phyloP scores from a whole-genome alignment of 1,140 invertebrate species.

The Mizuhopecten yessoensis region DNA sequence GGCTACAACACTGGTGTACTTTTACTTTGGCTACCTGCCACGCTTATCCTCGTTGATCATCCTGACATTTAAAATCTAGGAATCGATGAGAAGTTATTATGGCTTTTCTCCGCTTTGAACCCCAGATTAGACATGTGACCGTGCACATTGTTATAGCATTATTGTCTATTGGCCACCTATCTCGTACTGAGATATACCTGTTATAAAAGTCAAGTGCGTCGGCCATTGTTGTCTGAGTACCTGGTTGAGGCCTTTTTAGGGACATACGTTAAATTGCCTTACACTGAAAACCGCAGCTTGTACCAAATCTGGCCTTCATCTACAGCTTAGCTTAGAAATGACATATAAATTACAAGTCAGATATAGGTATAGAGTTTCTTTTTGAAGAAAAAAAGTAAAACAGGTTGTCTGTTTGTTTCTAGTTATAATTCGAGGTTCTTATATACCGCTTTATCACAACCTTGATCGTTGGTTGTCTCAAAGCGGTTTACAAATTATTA shows the following conservation, averaged over 20 bases:
- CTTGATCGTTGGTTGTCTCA: too few relatives aligned
- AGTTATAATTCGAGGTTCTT: too few relatives aligned
- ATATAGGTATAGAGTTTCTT: background rate
- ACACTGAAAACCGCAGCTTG: background rate
- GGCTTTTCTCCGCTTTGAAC: background rate
- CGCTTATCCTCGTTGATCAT: background rate
- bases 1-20: background rate
- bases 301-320: background rate
- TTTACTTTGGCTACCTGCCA: background rate
- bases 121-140: conserved; percentile 14
- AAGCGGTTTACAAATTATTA: too few relatives aligned
- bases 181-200: background rate
- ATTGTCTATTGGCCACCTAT: background rate
- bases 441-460: too few relatives aligned
- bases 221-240: background rate
- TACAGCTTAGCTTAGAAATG: background rate
- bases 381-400: too few relatives aligned
- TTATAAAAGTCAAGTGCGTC: background rate
- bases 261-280: background rate
- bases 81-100: background rate
- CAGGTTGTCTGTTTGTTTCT: too few relatives aligned
- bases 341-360: background rate
- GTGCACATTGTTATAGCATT: conserved; percentile 17
- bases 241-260: background rate
- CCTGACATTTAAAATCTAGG: background rate